Evolutionary conservation across 1,140 invertebrate genomes (phyloP), one percentile per base, ranked within the genome.

Genomic region (Aphelenchoides besseyi): DNA sequence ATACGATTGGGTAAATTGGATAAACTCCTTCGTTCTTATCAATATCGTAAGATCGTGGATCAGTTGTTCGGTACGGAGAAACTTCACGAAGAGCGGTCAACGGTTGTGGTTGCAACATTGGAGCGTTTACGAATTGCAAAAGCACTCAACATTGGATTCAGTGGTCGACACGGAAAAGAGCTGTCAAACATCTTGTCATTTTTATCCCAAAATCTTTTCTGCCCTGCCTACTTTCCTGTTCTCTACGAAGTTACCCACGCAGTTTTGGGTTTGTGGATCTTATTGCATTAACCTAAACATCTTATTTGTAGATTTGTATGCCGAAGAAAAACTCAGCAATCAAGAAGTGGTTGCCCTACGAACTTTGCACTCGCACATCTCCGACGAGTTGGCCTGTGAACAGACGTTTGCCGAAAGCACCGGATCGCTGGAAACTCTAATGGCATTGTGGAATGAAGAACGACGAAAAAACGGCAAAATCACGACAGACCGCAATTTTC

Each of bases 161-260:
- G 68, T 35, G 68, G 71, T 5, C 68, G 62, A 26, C 57, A 64
- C 18, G 69, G 36, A 48, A 23, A 37, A 23, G 57, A 55, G 29
- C 67, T 81, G 16, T 8, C 41, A 16, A 33, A 30, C 18, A 57
- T 78, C 37, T 30, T 78, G 54, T 9, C 35, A 28, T 78, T 78
- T 66, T 48, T 78, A 30, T 16, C 23, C 8, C 29, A 26, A 3
- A 69, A 78, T 64, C 28, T 78, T 16, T 80, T 79, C 54, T 64
- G 67, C 16, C 29, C 62, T 28, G 53, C 59, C 26, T 78, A 68
- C 52, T 78, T 78, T 55, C 62, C 75, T 68, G 64, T 76, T 52
- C 79, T 78, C 29, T 80, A 63, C 53, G 76, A 78, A 32, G 76
- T 78, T 32, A 26, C 70, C 16, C 29, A 79, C 33, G 68, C 63